phyloP scores from a whole-genome alignment of 2,113 vertebrate genomes.

The Callipepla squamata region DNA sequence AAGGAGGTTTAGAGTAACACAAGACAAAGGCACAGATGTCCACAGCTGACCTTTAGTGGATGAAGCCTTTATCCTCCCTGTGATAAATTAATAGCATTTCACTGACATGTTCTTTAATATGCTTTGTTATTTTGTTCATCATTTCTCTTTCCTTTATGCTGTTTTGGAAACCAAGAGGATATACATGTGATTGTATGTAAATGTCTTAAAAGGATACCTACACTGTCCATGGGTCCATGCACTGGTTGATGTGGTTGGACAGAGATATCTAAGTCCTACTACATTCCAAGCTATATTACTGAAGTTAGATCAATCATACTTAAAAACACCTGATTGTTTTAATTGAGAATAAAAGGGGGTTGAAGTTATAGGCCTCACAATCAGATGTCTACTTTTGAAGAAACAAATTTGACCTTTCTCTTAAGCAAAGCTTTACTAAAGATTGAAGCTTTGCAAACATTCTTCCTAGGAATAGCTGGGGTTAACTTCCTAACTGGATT shows the following conservation, averaged over 20 bases:
- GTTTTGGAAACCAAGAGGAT: neutral
- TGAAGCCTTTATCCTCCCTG: neutral
- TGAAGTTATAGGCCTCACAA: neutral
- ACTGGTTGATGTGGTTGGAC: neutral
- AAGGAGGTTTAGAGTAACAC: neutral
- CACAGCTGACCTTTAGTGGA: neutral
- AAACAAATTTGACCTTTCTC: neutral
- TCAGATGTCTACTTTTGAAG: neutral
- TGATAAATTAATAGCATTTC: neutral
- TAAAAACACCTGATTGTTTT: neutral
- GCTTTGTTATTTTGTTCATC: neutral
- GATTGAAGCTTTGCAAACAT: neutral
- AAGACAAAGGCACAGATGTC: neutral
- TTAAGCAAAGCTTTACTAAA: neutral
- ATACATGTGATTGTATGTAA: neutral
- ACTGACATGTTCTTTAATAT: neutral
- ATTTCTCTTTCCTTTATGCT: neutral
- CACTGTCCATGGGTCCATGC: neutral
- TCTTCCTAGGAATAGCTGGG: neutral
- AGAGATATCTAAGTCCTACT: neutral
- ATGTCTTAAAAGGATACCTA: neutral
- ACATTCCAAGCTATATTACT: neutral
- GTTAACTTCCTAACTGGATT: neutral
- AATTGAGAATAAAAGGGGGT: neutral
- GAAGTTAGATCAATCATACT: neutral